phyloP scores from a whole-genome alignment of 2,888 invertebrate species.

The Chironomus riparius region DNA sequence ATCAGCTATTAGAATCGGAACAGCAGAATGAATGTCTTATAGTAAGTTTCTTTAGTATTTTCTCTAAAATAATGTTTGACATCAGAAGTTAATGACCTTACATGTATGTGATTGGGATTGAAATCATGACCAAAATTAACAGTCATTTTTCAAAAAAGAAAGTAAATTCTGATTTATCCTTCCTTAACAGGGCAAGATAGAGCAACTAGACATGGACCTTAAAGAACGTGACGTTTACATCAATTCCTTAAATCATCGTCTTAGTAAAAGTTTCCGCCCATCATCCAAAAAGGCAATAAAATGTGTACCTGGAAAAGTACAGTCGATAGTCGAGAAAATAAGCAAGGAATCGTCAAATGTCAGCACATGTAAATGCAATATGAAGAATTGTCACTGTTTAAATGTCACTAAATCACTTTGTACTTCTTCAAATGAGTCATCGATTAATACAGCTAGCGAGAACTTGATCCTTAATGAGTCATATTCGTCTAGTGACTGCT shows the following conservation, averaged over 20 bases:
- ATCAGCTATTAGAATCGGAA: background rate
- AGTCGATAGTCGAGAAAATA: background rate
- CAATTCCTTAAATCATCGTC: background rate
- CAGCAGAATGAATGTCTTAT: background rate
- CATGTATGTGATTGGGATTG: too few species aligned
- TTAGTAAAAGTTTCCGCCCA: background rate
- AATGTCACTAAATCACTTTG: background rate
- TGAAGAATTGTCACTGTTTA: background rate
- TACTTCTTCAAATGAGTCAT: background rate
- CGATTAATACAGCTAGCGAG: background rate
- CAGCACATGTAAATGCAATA: background rate
- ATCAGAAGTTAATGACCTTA: too few species aligned
- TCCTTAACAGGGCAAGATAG: background rate
- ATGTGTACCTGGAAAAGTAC: background rate
- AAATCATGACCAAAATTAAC: too few species aligned
- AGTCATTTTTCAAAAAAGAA: too few species aligned
- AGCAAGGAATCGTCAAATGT: background rate
- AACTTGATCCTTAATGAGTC: background rate
- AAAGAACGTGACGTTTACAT: conserved; percentile 21
- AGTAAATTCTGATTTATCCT: background rate
- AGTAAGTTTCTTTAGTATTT: too few species aligned
- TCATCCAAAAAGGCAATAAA: background rate
- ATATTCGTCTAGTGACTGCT: background rate
- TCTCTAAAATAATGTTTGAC: too few species aligned
- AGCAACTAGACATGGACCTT: background rate